Percentiles rank a stretch among this genome's conserved stretches.
phyloP scores from a whole-genome alignment of 1,140 invertebrate species.

The Macrosteles quadrilineatus region DNA sequence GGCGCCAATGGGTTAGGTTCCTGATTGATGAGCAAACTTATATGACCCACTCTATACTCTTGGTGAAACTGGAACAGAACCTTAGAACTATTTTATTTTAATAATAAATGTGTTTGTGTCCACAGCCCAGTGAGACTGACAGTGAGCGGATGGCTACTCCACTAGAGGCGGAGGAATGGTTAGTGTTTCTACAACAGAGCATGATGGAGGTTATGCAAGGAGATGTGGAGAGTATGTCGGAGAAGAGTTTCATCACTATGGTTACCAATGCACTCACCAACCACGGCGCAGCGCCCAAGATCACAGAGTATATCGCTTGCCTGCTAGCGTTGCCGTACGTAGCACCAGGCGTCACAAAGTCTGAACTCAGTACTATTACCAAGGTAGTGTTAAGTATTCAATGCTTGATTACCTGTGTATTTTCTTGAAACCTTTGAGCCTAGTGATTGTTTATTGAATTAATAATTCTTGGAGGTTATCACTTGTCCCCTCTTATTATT shows the following conservation, averaged over 20 bases:
- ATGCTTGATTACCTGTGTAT: neutral
- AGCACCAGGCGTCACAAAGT: conserved; percentile 53
- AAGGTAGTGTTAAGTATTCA: conserved; percentile 48
- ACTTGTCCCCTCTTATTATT: too few species aligned
- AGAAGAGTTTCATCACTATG: conserved; percentile 71
- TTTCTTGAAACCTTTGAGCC: neutral
- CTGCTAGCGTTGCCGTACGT: conserved; percentile 70
- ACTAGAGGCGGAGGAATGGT: conserved; percentile 41
- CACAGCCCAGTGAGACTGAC: neutral
- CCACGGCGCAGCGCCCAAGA: conserved; percentile 61
- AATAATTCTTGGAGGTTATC: too few species aligned
- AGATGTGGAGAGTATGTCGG: conserved; percentile 68
- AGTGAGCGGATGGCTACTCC: neutral
- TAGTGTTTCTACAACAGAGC: conserved; percentile 60
- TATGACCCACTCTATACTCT: too few species aligned
- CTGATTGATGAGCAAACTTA: too few species aligned
- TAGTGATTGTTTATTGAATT: neutral
- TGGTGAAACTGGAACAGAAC: too few species aligned
- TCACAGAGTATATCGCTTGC: conserved; percentile 67
- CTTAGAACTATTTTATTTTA: too few species aligned
- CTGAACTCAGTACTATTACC: conserved; percentile 60
- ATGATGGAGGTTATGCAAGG: conserved; percentile 69
- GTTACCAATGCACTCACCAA: conserved; percentile 70
- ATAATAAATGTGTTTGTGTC: too few species aligned
- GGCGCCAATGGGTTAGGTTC: too few species aligned